Base-by-base conservation (phyloP, 2,888 invertebrate species). In the Branchinecta sandiegonensis region DNA sequence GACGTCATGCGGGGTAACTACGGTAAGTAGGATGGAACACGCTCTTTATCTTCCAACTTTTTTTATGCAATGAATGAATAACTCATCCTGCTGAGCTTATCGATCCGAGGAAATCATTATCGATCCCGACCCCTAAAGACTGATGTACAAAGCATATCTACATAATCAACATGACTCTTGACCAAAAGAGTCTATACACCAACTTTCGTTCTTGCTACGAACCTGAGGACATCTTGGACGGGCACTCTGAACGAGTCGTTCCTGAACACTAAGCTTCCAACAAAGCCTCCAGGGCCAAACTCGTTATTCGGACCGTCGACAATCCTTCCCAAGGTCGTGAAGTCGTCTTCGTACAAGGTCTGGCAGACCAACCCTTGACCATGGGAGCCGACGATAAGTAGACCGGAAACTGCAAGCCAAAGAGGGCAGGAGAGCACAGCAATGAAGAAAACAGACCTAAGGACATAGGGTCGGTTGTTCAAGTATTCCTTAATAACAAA, bases 251-350 rank as follows among this genome's bases (percentile, higher is more conserved):
- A 56, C n/a, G 63, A 56, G 2, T 56, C 63, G 23, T 56, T 56
- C n/a, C 23, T 1, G 23, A 56, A 56, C 8, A 56, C 23, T n/a
- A 8, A n/a, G 10, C 63, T 10, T 8, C 63, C 63, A 56, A 56
- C n/a, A 23, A 56, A 56, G 23, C 63, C 63, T 17, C 9, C 63
- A 9, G 63, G 63, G 23, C 63, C 63, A 10, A 56, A 56, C 14
- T 56, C 63, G 23, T 56, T 56, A 56, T 8, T 9, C 37, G 37
- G 37, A 23, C 23, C 63, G 23, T 56, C 63, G n/a, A 23, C 63
- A 56, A 56, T 56, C 63, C 63, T 56, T 56, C 63, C 63, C n/a
- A 56, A 23, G n/a, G 63, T 56, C 8, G 63, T 56, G 63, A 56
- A 56, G n/a, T 23, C 63, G n/a, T 56, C 63, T 56, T 56, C 63